Percentiles rank a stretch among this genome's conserved stretches.
phyloP scores from a whole-genome alignment of 30 jellyfish, hydroid and myxozoan species.

The Cassiopea andromeda region DNA sequence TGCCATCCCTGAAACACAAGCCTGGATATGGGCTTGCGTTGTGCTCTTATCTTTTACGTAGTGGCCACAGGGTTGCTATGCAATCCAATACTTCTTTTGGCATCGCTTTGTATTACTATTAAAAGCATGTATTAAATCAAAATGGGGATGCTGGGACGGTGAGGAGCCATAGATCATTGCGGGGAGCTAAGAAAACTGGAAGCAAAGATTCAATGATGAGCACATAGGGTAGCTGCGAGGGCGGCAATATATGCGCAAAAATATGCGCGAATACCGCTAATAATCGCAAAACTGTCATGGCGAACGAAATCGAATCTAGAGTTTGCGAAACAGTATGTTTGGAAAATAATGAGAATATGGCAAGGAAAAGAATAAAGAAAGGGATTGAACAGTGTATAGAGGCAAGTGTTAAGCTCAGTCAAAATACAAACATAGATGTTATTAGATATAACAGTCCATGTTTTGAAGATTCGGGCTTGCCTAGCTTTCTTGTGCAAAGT shows the following conservation, averaged over 20 bases:
- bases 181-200: too few species aligned
- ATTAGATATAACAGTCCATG: background rate
- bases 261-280: constrained; percentile 50
- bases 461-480: background rate
- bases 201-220: background rate
- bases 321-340: constrained; percentile 29
- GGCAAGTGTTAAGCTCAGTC: background rate
- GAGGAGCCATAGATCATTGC: too few species aligned
- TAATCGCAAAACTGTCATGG: constrained; percentile 49
- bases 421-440: background rate
- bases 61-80: too few species aligned
- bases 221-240: background rate
- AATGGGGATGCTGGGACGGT: too few species aligned
- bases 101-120: too few species aligned
- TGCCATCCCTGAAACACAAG: too few species aligned
- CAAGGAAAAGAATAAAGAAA: background rate
- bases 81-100: too few species aligned
- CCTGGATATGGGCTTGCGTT: too few species aligned
- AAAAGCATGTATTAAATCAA: too few species aligned
- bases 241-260: constrained; percentile 17
- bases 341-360: background rate
- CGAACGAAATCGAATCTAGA: constrained; percentile 22
- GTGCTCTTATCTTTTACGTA: too few species aligned
- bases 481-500: constrained; percentile 4
- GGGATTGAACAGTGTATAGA: background rate